phyloP scores from a whole-genome alignment of 2,888 invertebrate species.

The Junonia oenone region DNA sequence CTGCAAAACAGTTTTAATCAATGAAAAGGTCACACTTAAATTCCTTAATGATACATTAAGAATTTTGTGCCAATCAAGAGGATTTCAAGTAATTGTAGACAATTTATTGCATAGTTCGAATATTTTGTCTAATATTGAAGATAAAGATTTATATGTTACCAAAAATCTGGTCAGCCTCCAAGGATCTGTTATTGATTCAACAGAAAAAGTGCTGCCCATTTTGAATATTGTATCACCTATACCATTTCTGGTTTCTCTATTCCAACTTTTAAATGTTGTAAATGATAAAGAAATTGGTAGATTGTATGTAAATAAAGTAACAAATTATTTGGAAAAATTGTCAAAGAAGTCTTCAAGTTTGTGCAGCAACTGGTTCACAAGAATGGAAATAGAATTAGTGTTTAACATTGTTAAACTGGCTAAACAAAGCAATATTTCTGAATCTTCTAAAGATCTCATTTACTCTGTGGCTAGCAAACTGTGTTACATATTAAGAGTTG shows the following conservation, averaged over 20 bases:
- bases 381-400: conserved; percentile 80
- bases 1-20: conserved; percentile 49
- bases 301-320: conserved; percentile 54
- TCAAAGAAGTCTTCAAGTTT: conserved; percentile 54
- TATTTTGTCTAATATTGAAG: conserved; percentile 58
- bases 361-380: conserved; percentile 82
- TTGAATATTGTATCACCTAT: conserved; percentile 57
- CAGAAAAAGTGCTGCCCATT: conserved; percentile 59
- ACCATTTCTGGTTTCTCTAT: conserved; percentile 60
- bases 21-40: conserved; percentile 47
- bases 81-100: conserved; percentile 61
- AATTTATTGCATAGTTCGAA: conserved; percentile 61
- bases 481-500: conserved; percentile 78
- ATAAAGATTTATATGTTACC: conserved; percentile 46
- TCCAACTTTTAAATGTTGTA: conserved; percentile 49
- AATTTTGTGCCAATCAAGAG: conserved; percentile 58
- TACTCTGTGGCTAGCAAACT: conserved; percentile 81
- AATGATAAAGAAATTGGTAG: conserved; percentile 53
- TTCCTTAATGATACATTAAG: conserved; percentile 51
- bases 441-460: conserved; percentile 68
- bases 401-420: conserved; percentile 71
- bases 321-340: conserved; percentile 62
- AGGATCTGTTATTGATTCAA: conserved; percentile 49
- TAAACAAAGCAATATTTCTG: conserved; percentile 49
- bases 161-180: conserved; percentile 61